phyloP scores from a whole-genome alignment of 1,140 invertebrate genomes.

The Listronotus bonariensis region DNA sequence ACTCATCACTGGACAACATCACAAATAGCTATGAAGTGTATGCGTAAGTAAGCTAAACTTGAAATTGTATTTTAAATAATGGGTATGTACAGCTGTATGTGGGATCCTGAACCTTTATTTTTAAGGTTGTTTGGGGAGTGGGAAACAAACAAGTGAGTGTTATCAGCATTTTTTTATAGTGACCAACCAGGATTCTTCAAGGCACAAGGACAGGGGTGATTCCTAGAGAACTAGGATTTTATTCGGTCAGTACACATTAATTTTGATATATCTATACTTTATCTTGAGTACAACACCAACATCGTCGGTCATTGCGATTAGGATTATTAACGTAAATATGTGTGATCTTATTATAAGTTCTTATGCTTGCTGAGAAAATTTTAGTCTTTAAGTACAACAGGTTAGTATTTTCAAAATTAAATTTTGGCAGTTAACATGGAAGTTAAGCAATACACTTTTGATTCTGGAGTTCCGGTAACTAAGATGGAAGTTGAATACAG shows the following conservation, averaged over 20 bases:
- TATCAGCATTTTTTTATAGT: not conserved
- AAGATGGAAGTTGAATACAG: not conserved
- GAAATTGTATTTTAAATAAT: too few species aligned
- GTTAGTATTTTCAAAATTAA: conserved; percentile 22
- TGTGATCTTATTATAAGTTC: not conserved
- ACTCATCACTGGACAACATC: too few species aligned
- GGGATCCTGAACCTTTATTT: too few species aligned
- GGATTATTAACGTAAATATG: not conserved
- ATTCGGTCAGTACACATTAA: not conserved
- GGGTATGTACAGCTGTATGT: too few species aligned
- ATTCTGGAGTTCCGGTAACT: not conserved
- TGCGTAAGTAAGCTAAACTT: too few species aligned
- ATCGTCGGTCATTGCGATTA: not conserved
- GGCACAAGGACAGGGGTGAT: too few species aligned
- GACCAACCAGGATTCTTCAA: not conserved
- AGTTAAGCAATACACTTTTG: not conserved
- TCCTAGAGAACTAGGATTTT: not conserved
- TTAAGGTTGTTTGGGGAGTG: too few species aligned
- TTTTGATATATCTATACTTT: not conserved
- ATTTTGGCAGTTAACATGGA: conserved; percentile 21
- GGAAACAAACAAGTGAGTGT: too few species aligned
- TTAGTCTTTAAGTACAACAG: conserved; percentile 12
- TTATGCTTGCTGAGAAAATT: conserved; percentile 12
- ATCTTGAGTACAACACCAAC: not conserved
- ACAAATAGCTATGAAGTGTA: too few species aligned